Conservation (phyloP, 1,140 invertebrate genomes). For the Papilio helenus region DNA sequence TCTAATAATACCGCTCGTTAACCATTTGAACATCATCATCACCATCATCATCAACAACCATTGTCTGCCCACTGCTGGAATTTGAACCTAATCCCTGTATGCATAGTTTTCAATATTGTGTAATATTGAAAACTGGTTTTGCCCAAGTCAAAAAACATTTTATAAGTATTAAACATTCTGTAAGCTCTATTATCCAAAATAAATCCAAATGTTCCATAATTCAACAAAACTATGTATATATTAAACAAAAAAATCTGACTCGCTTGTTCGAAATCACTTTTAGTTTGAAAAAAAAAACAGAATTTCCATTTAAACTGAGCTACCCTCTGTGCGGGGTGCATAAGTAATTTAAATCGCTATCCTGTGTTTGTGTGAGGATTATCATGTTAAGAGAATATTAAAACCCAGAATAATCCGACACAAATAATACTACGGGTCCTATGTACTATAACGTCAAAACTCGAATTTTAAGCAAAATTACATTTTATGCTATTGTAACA, state of each 20-base stretch:
- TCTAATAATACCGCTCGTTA: not conserved
- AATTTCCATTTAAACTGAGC: constrained; percentile 16
- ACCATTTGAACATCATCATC: not conserved
- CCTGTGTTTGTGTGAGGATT: constrained; percentile 21
- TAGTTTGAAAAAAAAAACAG: constrained; percentile 10
- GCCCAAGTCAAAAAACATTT: too few species aligned
- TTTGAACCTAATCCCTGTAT: too few species aligned
- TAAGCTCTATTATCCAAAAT: not conserved
- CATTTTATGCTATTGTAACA: not conserved
- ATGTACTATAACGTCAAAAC: not conserved
- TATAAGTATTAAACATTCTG: too few species aligned
- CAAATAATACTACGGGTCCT: constrained; percentile 12
- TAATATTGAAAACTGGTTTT: too few species aligned
- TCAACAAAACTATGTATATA: not conserved
- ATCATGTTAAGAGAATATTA: constrained; percentile 35
- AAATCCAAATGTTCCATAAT: not conserved
- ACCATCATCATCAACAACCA: too few species aligned
- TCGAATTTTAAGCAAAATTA: not conserved
- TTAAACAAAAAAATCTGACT: not conserved
- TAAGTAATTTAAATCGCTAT: constrained; percentile 32
- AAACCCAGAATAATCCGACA: not conserved
- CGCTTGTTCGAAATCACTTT: not conserved
- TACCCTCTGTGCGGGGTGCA: constrained; percentile 28
- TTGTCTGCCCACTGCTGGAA: too few species aligned
- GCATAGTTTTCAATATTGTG: too few species aligned